A percentile compares a stretch with the other conserved stretches of the same genome.
Evolutionary conservation across 35 echinoderm and acorn worm genomes (phyloP).

Genomic region (Ptychodera flava): DNA sequence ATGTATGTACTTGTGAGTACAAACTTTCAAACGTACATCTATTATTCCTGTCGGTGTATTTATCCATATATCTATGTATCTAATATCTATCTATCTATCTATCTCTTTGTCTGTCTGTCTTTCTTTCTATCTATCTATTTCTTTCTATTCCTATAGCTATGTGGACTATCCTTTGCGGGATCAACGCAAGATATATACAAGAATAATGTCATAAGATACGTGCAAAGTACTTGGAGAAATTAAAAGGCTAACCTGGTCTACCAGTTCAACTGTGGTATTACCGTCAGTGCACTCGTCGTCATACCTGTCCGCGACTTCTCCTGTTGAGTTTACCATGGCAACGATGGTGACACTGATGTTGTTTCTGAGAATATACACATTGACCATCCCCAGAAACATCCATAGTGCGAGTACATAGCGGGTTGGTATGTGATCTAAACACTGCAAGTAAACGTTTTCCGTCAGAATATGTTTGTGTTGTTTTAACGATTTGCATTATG

Average conservation of each 20-base stretch:
- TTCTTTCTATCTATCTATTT: background rate
- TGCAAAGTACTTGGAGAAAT: too few species aligned
- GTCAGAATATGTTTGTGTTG: too few species aligned
- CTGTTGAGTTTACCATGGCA: background rate
- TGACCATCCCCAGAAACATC: background rate
- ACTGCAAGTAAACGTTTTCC: background rate
- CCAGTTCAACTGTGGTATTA: background rate
- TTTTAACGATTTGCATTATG: too few species aligned
- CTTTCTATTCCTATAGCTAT: background rate
- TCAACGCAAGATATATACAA: too few species aligned
- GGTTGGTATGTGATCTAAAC: background rate
- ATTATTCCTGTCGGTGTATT: background rate
- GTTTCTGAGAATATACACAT: background rate
- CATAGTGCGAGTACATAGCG: background rate
- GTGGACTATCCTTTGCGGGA: too few species aligned
- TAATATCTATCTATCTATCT: background rate
- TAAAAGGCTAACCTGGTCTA: background rate
- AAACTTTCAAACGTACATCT: too few species aligned
- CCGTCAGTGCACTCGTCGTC: background rate
- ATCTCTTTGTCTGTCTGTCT: background rate
- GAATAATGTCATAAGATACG: too few species aligned
- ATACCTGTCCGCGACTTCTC: background rate
- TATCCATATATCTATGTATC: background rate
- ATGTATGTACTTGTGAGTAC: background rate
- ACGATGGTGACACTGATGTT: background rate